phyloP scores from a whole-genome alignment of 2,888 invertebrate genomes.

The Sthenelais limicola region DNA sequence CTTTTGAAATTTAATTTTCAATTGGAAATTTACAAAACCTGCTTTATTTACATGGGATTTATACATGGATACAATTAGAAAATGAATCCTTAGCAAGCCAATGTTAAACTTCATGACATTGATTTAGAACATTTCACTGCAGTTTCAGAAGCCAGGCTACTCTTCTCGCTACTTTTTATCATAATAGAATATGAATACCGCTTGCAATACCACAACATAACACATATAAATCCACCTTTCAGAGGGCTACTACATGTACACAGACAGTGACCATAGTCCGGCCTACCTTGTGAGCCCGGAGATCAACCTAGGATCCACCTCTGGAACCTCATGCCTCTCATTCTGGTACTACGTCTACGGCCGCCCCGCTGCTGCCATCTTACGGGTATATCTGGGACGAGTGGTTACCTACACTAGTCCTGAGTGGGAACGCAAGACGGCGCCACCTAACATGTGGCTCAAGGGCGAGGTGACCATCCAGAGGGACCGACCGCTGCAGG shows the following conservation, averaged over 20 bases:
- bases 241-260: conserved; percentile 54
- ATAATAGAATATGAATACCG: no score
- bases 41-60: no score
- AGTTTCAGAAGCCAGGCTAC: no score
- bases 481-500: conserved; percentile 40
- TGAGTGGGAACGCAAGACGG: conserved; percentile 50
- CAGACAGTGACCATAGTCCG: conserved; percentile 47
- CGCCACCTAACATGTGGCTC: conserved; percentile 46
- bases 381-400: conserved; percentile 49
- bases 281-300: conserved; percentile 51
- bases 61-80: no score
- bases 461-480: conserved; percentile 48
- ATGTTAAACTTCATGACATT: no score
- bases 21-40: no score
- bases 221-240: no score
- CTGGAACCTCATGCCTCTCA: conserved; percentile 48
- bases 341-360: conserved; percentile 55
- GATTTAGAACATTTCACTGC: no score
- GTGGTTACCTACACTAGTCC: conserved; percentile 50
- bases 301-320: conserved; percentile 43
- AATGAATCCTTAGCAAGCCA: no score
- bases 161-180: no score
- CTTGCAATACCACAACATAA: no score
- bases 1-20: no score
- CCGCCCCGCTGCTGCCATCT: conserved; percentile 43